Conservation (phyloP, 2,113 vertebrate species). For the Rhabdomys dilectus region DNA sequence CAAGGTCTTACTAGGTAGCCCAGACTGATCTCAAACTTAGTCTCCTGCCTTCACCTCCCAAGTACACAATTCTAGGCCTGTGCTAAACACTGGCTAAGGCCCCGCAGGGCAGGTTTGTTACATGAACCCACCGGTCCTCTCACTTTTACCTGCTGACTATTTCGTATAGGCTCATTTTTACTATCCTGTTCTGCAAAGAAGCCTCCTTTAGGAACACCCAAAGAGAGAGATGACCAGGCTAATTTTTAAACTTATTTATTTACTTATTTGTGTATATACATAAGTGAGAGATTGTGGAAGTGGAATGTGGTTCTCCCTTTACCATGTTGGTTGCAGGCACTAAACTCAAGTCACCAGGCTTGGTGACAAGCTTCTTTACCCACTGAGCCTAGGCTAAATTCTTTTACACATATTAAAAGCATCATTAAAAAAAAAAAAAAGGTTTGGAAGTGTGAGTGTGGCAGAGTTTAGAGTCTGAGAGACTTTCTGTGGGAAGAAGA, state of each 20-base stretch:
- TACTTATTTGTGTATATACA: neutral
- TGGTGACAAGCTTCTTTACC: neutral
- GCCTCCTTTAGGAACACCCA: constrained; percentile 46
- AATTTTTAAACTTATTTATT: neutral
- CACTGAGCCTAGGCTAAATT: constrained; percentile 15
- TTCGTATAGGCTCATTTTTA: constrained; percentile 32
- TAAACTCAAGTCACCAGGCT: neutral
- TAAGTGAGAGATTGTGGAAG: neutral
- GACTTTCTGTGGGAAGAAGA: constrained; percentile 54
- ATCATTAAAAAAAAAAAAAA: neutral
- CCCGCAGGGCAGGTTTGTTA: neutral
- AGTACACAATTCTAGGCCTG: neutral
- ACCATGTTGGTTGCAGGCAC: neutral
- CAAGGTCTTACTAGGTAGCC: neutral
- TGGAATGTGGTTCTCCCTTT: neutral
- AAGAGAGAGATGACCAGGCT: neutral
- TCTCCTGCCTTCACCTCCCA: neutral
- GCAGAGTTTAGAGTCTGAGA: constrained; percentile 64
- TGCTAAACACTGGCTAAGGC: neutral
- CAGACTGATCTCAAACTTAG: neutral
- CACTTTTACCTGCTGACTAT: neutral
- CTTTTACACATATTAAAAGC: constrained; percentile 45
- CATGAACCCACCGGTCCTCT: neutral
- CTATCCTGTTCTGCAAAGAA: constrained; percentile 24
- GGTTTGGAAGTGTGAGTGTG: constrained; percentile 41